Conservation (phyloP, 2,113 vertebrate genomes). For the Aphyosemion australe region DNA sequence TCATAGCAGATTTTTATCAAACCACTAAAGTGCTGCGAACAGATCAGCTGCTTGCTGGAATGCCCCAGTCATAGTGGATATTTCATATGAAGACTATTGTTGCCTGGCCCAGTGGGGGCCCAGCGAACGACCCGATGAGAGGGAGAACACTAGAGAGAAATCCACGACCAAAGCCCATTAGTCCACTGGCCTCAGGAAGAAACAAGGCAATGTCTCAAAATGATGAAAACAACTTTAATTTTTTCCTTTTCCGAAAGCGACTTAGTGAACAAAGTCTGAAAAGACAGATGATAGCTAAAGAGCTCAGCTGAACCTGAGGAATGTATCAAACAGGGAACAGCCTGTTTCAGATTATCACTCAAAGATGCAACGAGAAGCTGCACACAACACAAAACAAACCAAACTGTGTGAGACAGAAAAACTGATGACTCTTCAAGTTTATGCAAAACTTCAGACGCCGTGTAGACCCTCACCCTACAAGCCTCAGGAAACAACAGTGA, state of each 20-base stretch:
- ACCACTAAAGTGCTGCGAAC: conserved; percentile 54
- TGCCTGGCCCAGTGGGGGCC: conserved; percentile 58
- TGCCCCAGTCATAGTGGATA: conserved; percentile 57
- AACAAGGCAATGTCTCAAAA: conserved; percentile 67
- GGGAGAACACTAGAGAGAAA: conserved; percentile 56
- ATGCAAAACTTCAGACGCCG: conserved; percentile 29
- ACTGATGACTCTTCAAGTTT: conserved; percentile 38
- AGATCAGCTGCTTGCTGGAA: conserved; percentile 48
- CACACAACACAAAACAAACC: conserved; percentile 23
- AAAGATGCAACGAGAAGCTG: conserved; percentile 41
- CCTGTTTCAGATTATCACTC: conserved; percentile 47
- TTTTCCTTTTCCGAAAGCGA: conserved; percentile 32
- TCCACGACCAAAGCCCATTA: conserved; percentile 59
- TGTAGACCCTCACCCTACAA: conserved; percentile 29
- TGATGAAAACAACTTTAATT: conserved; percentile 59
- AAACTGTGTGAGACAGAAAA: neutral
- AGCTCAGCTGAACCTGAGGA: conserved; percentile 58
- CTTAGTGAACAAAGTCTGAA: conserved; percentile 37
- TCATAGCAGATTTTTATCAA: conserved; percentile 50
- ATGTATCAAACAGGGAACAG: conserved; percentile 56
- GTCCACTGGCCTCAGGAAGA: conserved; percentile 59
- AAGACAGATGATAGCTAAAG: conserved; percentile 53
- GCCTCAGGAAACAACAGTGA: conserved; percentile 38
- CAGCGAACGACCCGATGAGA: conserved; percentile 54
- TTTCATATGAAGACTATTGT: conserved; percentile 71